Conservation (phyloP, 2,113 vertebrate genomes). For the Geococcyx californianus region DNA sequence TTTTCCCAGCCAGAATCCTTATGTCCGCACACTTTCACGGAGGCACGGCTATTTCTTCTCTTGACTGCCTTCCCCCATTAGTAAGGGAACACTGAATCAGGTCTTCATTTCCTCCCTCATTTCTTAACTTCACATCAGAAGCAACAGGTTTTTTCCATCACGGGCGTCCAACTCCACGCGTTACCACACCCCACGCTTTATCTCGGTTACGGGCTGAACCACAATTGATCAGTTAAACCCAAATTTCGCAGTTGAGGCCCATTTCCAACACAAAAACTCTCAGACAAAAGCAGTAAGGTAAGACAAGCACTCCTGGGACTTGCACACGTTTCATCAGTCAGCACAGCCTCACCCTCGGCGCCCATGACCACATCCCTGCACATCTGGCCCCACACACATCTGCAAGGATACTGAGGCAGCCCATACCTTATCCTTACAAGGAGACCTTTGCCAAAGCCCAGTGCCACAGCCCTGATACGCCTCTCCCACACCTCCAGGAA, state of each 20-base stretch:
- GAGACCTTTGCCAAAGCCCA: neutral
- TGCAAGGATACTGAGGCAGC: neutral
- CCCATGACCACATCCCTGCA: neutral
- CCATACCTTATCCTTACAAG: neutral
- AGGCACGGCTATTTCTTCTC: neutral
- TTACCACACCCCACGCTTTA: neutral
- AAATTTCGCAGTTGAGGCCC: neutral
- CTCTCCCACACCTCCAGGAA: neutral
- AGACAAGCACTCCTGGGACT: neutral
- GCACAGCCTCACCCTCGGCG: neutral
- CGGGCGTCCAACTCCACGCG: neutral
- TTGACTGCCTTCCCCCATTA: neutral
- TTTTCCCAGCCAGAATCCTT: neutral
- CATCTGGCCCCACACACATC: neutral
- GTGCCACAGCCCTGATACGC: neutral
- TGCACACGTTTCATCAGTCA: neutral
- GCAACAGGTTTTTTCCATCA: neutral
- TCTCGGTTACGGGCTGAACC: neutral
- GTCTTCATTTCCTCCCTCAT: neutral
- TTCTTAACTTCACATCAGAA: neutral
- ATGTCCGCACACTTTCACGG: neutral
- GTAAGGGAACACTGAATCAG: neutral
- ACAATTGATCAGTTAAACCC: neutral
- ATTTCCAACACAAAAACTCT: neutral
- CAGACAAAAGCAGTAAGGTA: neutral